These are phyloP conservation scores for Jordanella pulchra DNA, from an alignment of 2,797 vertebrate genomes.

Conservation along the genomic window DNA sequence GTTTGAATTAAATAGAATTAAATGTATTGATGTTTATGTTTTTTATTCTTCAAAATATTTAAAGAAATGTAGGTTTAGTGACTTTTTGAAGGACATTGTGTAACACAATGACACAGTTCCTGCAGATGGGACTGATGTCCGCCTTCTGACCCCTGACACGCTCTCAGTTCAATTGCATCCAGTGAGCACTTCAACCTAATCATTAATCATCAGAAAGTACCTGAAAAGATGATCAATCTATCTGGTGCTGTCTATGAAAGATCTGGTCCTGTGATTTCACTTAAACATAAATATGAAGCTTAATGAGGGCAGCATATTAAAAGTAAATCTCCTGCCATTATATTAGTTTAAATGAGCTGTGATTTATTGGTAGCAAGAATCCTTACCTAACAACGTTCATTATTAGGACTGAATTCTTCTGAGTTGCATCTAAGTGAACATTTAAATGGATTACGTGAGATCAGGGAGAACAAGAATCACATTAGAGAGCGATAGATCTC, in stretches of 20 bases:
- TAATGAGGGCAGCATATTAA: not conserved
- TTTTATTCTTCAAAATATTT: not conserved
- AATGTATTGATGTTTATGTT: not conserved
- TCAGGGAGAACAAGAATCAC: conserved; percentile 28
- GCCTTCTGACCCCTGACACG: conserved; percentile 10
- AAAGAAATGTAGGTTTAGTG: not conserved
- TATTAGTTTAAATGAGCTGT: conserved; percentile 13
- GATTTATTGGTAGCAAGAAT: conserved; percentile 37
- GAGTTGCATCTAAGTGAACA: conserved; percentile 25
- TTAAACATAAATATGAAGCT: not conserved
- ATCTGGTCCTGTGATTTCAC: not conserved
- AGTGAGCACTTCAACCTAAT: conserved; percentile 7
- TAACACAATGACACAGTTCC: not conserved
- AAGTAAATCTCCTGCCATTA: not conserved
- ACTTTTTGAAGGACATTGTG: not conserved
- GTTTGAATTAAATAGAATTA: too few species aligned
- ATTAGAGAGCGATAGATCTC: conserved; percentile 12
- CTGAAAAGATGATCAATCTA: not conserved
- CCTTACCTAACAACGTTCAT: conserved; percentile 44
- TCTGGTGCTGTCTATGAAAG: not conserved
- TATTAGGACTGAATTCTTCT: conserved; percentile 42
- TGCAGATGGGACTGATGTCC: not conserved
- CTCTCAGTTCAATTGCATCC: conserved; percentile 25
- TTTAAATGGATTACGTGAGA: conserved; percentile 45
- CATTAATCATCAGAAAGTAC: conserved; percentile 1